Evolutionary conservation across 2,113 vertebrate genomes (phyloP), one percentile per base, ranked within the genome.

Genomic region (Eupsittula cactorum): DNA sequence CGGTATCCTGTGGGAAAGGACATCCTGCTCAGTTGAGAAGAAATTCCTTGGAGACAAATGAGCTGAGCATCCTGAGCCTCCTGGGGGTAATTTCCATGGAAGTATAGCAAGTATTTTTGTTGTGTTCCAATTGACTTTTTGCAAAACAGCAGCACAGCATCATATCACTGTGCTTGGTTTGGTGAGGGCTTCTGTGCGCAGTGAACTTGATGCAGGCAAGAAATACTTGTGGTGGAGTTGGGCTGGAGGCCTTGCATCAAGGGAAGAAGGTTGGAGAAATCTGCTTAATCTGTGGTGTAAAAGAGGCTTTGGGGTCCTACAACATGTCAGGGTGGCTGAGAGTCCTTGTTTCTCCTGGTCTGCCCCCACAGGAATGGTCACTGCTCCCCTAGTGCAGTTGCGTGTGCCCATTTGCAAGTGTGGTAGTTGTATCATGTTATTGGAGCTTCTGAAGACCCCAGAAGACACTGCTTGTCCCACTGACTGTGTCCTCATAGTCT

Each of bases 351-450:
- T 55, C 55, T 81, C 37, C 53, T 37, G 12, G 27, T 37, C 14
- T 52, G 24, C 20, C 35, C 27, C 35, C 29, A 8, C 13, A 10
- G 49, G 23, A 23, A 24, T n/a, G 55, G 1, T 75, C 41, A 8
- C 71, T 74, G 27, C 33, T 73, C 8, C 29, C 7, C 20, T 2
- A 0, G 28, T 4, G 46, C 7, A 7, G 39, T 42, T 24, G 29
- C 0, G 0, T 21, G 57, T 33, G 9, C 31, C 16, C 4, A 1
- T 60, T 29, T 64, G 44, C 20, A 15, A 17, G 14, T 1, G 1
- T 39, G 39, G 27, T 35, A 55, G 42, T 33, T 85, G 57, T 50
- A 49, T 15, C 13, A 63, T 1, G 1, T 41, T 57, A 24, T 25
- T 37, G 46, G 42, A 71, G 55, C 60, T 82, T 55, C 74, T 64